A percentile compares a stretch with the other conserved stretches of the same genome.
Conservation (phyloP, 2,797 vertebrate species). For the Phoeniculus purpureus region DNA sequence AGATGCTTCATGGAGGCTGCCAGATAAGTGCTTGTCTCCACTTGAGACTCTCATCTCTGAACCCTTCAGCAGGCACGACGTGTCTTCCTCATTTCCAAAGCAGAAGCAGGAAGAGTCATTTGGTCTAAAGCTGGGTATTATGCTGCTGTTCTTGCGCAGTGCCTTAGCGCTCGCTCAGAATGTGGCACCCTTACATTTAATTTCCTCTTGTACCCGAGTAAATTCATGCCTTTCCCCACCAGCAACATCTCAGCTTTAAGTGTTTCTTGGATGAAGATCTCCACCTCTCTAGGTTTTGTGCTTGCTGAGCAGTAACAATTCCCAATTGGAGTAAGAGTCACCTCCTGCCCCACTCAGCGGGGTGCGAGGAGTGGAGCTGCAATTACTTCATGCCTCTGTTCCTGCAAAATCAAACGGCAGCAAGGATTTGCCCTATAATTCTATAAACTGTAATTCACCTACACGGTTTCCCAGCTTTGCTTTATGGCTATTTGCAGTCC, state of each 20-base stretch:
- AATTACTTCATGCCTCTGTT: neutral
- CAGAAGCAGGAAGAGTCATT: neutral
- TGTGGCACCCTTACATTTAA: neutral
- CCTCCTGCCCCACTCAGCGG: neutral
- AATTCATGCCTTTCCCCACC: neutral
- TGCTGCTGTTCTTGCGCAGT: neutral
- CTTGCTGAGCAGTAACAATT: conserved; percentile 7
- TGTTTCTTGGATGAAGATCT: neutral
- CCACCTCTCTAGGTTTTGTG: neutral
- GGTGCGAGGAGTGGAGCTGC: neutral
- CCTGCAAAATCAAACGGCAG: neutral
- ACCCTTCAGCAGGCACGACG: neutral
- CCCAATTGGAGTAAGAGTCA: neutral
- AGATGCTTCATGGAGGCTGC: neutral
- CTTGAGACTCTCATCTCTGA: neutral
- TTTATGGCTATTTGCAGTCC: conserved; percentile 2
- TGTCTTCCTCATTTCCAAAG: neutral
- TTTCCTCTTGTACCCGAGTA: neutral
- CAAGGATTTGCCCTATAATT: conserved; percentile 28
- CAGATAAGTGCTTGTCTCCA: neutral
- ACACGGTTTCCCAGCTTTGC: neutral
- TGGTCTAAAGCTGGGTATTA: neutral
- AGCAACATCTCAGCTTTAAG: neutral
- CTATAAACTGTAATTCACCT: conserved; percentile 30
- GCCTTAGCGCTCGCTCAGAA: neutral